Conservation (phyloP, 2,797 vertebrate genomes). For the Periparus ater region DNA sequence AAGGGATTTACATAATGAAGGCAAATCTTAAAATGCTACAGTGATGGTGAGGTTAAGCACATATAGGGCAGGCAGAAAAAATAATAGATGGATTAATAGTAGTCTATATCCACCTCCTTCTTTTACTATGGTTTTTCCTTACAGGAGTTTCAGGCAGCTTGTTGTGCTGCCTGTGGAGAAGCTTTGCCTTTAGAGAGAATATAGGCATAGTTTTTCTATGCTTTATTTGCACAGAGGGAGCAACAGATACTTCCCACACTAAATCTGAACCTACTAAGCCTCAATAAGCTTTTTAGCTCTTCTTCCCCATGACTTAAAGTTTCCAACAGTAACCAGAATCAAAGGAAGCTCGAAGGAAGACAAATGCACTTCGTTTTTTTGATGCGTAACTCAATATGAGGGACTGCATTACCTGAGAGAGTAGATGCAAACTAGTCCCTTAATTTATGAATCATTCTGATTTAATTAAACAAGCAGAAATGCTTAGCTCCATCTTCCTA, state of each 20-base stretch:
- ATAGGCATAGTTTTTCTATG: background rate
- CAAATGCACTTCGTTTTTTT: background rate
- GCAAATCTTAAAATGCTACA: background rate
- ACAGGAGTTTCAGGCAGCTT: background rate
- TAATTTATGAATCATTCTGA: conserved; percentile 1
- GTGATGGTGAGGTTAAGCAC: background rate
- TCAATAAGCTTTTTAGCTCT: background rate
- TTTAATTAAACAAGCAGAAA: background rate
- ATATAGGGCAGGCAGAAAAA: background rate
- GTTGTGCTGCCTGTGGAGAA: background rate
- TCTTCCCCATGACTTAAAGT: background rate
- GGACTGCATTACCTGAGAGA: background rate
- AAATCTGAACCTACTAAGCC: background rate
- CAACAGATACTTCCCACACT: background rate
- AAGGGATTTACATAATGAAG: background rate
- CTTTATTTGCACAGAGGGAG: background rate
- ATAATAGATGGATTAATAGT: background rate
- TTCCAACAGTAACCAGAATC: background rate
- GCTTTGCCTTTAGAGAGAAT: background rate
- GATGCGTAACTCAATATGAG: background rate
- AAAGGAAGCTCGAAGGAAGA: background rate
- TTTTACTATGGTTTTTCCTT: background rate
- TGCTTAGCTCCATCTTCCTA: background rate
- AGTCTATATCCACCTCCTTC: background rate
- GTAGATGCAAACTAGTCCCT: background rate